Evolutionary conservation across 2,797 vertebrate genomes (phyloP), one percentile per base, ranked within the genome.

Genomic region (Sebastes reedi): DNA sequence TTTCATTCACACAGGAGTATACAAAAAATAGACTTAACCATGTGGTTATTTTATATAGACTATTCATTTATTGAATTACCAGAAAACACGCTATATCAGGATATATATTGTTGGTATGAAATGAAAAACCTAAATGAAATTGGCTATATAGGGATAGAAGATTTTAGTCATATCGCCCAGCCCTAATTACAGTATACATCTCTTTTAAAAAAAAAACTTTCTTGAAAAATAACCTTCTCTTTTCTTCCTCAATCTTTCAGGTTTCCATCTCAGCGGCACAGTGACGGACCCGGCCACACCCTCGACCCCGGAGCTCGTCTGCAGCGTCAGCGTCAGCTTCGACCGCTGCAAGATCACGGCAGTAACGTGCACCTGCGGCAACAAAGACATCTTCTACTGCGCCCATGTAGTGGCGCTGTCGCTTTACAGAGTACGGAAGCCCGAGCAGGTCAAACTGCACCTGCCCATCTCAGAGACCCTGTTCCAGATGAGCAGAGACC

Each of bases 271-370:
- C 90, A 99, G 98, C 29, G 98, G 98, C 95, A 99, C 98, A 16
- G 98, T 99, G 87, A 98, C 97, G 13, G 98, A 99, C 88, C 98
- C 98, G 67, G 97, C 98, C 91, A 96, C 97, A 32, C 94, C 97
- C 56, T 97, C 98, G 3, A 97, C 98, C 87, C 97, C 98, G 39
- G 97, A 99, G 95, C 96, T 97, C 66, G 94, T 98, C 84, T 99
- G 97, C 96, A 98, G 97, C 85, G 98, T 99, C 92, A 98, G 98
- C 92, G 99, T 99, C 94, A 99, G 98, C 96, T 99, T 99, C 89
- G 98, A 99, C 95, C 98, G 98, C 96, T 99, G 98, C 97, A 99
- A 99, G 95, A 99, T 99, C 96, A 99, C 98, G 62, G 98, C 98
- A 30, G 98, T 99, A 89, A 99, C 98, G 64, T 99, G 98, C 91